Evolutionary conservation across 1,140 invertebrate genomes (phyloP).

Genomic region (Nylanderia fulva): DNA sequence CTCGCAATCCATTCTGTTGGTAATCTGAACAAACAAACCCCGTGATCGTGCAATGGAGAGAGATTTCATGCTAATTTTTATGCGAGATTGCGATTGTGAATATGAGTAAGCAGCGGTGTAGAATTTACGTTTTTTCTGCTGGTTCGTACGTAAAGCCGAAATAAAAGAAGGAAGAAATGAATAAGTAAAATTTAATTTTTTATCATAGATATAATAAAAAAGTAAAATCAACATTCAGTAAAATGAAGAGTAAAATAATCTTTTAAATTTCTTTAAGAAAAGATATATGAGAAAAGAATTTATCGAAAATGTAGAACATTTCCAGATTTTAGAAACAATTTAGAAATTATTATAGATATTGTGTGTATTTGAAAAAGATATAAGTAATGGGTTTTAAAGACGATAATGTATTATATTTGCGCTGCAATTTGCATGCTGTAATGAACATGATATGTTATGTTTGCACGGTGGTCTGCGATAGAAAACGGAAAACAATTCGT

Average conservation of each 20-base stretch:
- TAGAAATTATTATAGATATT: neutral
- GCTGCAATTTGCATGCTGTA: neutral
- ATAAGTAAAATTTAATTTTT: neutral
- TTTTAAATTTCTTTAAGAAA: neutral
- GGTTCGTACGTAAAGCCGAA: neutral
- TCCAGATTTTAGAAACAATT: neutral
- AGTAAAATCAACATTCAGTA: neutral
- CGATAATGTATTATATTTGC: neutral
- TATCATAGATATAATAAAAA: neutral
- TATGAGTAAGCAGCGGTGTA: too few species aligned
- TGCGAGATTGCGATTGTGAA: neutral
- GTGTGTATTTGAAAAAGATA: neutral
- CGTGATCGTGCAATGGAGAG: neutral
- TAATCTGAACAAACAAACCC: neutral
- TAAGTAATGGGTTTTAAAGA: constrained; percentile 4
- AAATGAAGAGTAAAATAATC: neutral
- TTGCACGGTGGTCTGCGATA: neutral
- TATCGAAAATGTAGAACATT: neutral
- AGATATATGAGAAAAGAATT: neutral
- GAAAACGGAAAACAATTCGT: neutral
- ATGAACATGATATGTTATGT: constrained; percentile 5
- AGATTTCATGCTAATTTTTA: neutral
- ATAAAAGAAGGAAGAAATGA: neutral
- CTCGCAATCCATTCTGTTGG: neutral
- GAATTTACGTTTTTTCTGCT: neutral